Conservation (phyloP, 1,140 invertebrate species). For the Lasioglossum baleicum region DNA sequence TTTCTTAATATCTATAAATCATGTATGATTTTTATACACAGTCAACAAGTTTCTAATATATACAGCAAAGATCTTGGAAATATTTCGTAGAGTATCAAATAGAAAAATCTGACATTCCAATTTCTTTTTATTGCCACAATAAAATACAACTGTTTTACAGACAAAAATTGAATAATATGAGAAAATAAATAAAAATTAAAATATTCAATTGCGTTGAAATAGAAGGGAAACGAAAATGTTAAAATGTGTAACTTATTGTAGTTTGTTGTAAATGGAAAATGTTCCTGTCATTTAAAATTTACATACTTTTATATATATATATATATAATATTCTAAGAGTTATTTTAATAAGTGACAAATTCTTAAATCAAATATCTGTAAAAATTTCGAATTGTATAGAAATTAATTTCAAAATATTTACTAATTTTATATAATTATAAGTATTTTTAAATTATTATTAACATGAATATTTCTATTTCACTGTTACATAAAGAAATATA, state of each 20-base stretch:
- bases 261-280: not conserved
- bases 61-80: constrained; percentile 33
- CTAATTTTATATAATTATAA: constrained; percentile 15
- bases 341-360: not conserved
- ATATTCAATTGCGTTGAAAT: constrained; percentile 8
- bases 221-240: constrained; percentile 6
- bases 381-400: constrained; percentile 3
- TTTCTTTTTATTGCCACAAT: constrained; percentile 50
- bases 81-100: constrained; percentile 36
- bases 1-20: not conserved
- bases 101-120: constrained; percentile 12
- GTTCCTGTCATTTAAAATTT: constrained; percentile 12
- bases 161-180: constrained; percentile 40
- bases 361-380: constrained; percentile 12
- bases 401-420: constrained; percentile 6
- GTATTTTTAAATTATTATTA: constrained; percentile 14
- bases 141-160: constrained; percentile 44
- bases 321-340: constrained; percentile 10
- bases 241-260: constrained; percentile 15
- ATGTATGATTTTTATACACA: constrained; percentile 23
- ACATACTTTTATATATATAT: constrained; percentile 8
- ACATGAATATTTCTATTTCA: constrained; percentile 12
- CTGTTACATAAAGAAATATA: not conserved
- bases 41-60: not conserved
- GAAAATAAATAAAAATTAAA: constrained; percentile 40